Percentiles rank a stretch among this genome's conserved stretches.
Evolutionary conservation across 2,797 vertebrate species (phyloP).

Genomic region (Bufotes viridis): DNA sequence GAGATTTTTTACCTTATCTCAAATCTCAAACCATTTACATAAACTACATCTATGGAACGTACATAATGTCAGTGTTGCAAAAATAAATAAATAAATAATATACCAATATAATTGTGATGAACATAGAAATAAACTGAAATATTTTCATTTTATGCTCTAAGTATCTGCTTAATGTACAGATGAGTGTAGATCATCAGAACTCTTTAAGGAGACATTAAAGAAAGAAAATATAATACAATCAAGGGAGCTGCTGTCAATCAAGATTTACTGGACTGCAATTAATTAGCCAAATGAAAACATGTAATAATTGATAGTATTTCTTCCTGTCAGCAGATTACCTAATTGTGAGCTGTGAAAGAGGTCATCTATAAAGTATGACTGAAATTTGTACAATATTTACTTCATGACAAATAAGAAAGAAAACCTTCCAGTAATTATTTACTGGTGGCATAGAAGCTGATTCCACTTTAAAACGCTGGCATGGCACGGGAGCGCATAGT

Average conservation of each 20-base stretch:
- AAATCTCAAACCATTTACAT: too few species aligned
- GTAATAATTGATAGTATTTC: not conserved
- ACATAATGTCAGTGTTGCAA: too few species aligned
- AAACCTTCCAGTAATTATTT: too few species aligned
- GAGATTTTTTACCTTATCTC: not conserved
- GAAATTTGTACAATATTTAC: not conserved
- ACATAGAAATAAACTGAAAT: not conserved
- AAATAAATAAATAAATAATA: not conserved
- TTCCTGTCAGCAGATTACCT: not conserved
- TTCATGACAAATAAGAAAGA: not conserved
- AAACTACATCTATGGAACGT: too few species aligned
- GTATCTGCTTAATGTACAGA: not conserved
- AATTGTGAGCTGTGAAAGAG: not conserved
- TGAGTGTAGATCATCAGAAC: not conserved
- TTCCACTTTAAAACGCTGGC: too few species aligned
- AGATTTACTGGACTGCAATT: not conserved
- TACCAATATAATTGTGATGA: not conserved
- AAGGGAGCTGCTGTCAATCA: constrained; percentile 5
- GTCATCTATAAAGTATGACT: not conserved
- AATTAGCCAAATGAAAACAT: not conserved
- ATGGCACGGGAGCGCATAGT: too few species aligned
- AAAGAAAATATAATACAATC: not conserved
- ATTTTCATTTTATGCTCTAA: not conserved
- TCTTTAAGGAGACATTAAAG: constrained; percentile 9
- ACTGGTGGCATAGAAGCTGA: too few species aligned